phyloP scores from a whole-genome alignment of 1,140 invertebrate genomes.

The Apis cerana region DNA sequence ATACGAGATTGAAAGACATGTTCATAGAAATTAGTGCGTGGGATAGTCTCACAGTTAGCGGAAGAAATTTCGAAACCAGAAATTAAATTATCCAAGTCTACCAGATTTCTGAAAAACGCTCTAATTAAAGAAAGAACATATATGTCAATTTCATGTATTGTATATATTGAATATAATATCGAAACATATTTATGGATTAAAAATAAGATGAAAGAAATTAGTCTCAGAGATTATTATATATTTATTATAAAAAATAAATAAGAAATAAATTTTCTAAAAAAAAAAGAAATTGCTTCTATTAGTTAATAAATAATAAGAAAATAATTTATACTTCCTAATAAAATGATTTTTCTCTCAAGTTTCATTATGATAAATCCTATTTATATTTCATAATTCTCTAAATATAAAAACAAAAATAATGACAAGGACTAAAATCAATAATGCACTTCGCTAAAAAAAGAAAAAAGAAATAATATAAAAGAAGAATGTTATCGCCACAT shows the following conservation, averaged over 20 bases:
- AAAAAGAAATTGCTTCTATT: background rate
- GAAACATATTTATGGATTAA: background rate
- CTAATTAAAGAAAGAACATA: background rate
- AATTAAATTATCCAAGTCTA: background rate
- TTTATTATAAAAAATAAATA: background rate
- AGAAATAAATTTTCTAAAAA: background rate
- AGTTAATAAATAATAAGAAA: background rate
- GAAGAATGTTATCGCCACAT: conserved; percentile 1
- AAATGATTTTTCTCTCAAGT: background rate
- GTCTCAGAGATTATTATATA: background rate
- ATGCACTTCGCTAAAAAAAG: background rate
- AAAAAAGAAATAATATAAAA: background rate
- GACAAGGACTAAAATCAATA: background rate
- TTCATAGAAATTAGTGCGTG: conserved; percentile 69
- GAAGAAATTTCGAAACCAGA: conserved; percentile 59
- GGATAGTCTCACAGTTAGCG: conserved; percentile 61
- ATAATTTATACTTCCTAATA: background rate
- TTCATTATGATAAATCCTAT: background rate
- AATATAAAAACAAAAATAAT: background rate
- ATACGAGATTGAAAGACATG: conserved; percentile 49
- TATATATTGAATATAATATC: background rate
- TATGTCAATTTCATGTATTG: too few species aligned
- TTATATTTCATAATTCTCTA: background rate
- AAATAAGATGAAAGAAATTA: background rate
- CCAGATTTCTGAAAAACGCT: background rate